Conservation (phyloP, 23 tunicate species). For the Diplosoma virens region DNA sequence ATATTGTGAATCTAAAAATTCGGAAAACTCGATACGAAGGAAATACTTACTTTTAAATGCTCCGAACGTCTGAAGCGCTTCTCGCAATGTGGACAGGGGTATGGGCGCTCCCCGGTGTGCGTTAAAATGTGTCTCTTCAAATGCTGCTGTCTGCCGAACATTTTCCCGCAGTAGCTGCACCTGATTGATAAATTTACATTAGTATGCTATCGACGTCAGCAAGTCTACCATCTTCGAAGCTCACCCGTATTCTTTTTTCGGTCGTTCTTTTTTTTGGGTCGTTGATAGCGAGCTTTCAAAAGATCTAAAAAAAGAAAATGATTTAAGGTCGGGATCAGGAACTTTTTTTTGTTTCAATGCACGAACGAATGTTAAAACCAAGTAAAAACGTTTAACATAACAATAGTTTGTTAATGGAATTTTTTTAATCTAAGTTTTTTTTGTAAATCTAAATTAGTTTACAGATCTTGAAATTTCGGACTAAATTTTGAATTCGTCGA, state of each 20-base stretch:
- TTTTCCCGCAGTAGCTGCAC: conserved; percentile 51
- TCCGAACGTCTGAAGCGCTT: conserved; percentile 84
- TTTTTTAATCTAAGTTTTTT: too few species aligned
- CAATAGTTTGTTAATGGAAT: too few species aligned
- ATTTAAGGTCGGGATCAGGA: too few species aligned
- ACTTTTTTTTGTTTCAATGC: too few species aligned
- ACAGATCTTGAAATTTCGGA: too few species aligned
- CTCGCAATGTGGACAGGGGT: conserved; percentile 75
- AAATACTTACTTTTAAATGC: conserved; percentile 66
- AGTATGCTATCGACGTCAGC: neutral
- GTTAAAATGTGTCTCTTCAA: conserved; percentile 51
- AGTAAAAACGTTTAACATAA: too few species aligned
- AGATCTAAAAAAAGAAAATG: too few species aligned
- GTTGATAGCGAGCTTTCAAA: neutral
- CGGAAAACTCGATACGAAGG: too few species aligned
- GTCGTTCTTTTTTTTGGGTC: conserved; percentile 73
- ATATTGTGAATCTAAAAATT: too few species aligned
- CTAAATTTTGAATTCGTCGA: too few species aligned
- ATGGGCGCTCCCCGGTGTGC: conserved; percentile 51
- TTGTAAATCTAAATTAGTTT: too few species aligned
- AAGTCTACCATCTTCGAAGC: neutral
- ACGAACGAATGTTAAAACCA: too few species aligned
- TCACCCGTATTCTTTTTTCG: conserved; percentile 88
- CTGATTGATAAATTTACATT: neutral
- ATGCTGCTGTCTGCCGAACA: conserved; percentile 62